A percentile compares a stretch with the other conserved stretches of the same genome.
Conservation (phyloP, 1,140 invertebrate genomes). For the Anastatus disparis region DNA sequence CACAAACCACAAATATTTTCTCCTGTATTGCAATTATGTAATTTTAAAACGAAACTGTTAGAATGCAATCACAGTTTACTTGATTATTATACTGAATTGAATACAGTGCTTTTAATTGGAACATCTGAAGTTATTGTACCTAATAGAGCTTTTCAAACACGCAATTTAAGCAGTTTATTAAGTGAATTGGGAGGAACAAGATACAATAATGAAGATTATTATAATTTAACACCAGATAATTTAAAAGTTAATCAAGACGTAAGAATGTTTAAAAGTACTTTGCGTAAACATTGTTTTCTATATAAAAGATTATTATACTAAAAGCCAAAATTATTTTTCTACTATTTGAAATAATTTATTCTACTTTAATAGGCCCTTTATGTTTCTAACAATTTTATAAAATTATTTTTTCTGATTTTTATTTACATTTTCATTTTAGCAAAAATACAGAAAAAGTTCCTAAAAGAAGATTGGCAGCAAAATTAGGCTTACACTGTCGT, state of each 20-base stretch:
- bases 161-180: conserved; percentile 56
- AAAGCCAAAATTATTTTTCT: too few relatives aligned
- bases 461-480: conserved; percentile 57
- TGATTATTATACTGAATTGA: conserved; percentile 89
- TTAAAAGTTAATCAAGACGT: conserved; percentile 56
- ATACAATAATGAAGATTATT: conserved; percentile 50
- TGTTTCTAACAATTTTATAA: too few relatives aligned
- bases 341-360: too few relatives aligned
- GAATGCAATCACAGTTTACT: conserved; percentile 86
- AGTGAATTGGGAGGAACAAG: conserved; percentile 49
- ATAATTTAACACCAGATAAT: conserved; percentile 63
- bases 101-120: conserved; percentile 83
- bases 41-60: conserved; percentile 67
- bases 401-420: too few relatives aligned
- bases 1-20: conserved; percentile 80
- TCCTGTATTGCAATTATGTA: conserved; percentile 70
- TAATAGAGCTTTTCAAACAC: conserved; percentile 50
- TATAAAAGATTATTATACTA: conserved; percentile 56
- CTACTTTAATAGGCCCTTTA: too few relatives aligned
- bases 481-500: conserved; percentile 57
- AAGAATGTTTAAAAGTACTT: conserved; percentile 52
- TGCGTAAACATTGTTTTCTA: conserved; percentile 57
- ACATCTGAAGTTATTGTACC: conserved; percentile 61
- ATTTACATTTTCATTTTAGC: conserved; percentile 51
- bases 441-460: conserved; percentile 58